phyloP scores from a whole-genome alignment of 2,797 vertebrate genomes.

The Lophotriccus pileatus region DNA sequence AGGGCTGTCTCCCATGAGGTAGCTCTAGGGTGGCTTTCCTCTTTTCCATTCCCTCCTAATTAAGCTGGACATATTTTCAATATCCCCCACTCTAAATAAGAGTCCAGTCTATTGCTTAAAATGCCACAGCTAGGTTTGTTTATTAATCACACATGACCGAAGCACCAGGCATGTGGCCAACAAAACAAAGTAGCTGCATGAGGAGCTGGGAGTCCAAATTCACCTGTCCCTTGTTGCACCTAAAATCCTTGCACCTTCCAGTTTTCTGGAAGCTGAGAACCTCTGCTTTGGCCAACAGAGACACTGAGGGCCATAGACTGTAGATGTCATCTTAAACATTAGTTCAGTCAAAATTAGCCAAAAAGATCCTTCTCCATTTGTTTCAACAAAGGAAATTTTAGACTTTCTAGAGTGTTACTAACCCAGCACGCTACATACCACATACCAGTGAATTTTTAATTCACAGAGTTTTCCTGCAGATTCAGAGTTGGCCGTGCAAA shows the following conservation, averaged over 20 bases:
- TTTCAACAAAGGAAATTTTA: not conserved
- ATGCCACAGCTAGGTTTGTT: not conserved
- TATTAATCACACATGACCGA: not conserved
- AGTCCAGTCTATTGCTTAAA: not conserved
- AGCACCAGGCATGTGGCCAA: not conserved
- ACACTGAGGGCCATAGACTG: accelerated
- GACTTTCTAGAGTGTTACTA: not conserved
- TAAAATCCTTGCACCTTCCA: not conserved
- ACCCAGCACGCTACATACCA: not conserved
- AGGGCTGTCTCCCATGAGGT: not conserved
- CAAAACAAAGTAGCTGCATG: not conserved
- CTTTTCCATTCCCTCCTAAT: not conserved
- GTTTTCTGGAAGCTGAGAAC: not conserved
- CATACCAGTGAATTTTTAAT: not conserved
- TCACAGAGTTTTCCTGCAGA: not conserved
- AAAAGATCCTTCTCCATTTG: not conserved
- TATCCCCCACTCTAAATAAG: not conserved
- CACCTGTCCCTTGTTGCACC: not conserved
- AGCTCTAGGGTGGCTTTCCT: not conserved
- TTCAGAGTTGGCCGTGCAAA: not conserved
- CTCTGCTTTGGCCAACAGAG: not conserved
- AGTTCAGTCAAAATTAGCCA: not conserved
- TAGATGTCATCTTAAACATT: not conserved
- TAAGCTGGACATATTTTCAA: not conserved
- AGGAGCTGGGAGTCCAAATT: not conserved